phyloP scores from a whole-genome alignment of 2,113 vertebrate genomes.

The Alosa alosa region DNA sequence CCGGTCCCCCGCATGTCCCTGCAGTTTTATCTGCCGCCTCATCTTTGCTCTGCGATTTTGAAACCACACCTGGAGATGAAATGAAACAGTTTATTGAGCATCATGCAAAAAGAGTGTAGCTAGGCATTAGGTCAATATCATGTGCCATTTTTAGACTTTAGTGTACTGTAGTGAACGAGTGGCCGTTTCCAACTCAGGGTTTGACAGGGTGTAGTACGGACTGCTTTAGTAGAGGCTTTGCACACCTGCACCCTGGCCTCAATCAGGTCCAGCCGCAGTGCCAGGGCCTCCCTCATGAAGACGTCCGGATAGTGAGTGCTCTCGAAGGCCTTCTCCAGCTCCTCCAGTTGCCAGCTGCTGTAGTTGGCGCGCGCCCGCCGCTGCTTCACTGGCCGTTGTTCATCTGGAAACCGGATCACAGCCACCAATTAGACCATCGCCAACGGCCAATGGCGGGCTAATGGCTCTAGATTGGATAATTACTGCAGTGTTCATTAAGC shows the following conservation, averaged over 20 bases:
- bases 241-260: conserved; percentile 80
- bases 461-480: conserved; percentile 76
- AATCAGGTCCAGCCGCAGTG: conserved; percentile 79
- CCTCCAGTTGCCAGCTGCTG: conserved; percentile 85
- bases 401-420: conserved; percentile 73
- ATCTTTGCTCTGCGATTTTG: conserved; percentile 83
- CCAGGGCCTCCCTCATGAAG: conserved; percentile 83
- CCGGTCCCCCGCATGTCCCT: conserved; percentile 53
- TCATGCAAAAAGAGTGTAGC: neutral
- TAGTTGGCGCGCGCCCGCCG: conserved; percentile 82
- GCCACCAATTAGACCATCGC: conserved; percentile 71
- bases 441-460: conserved; percentile 73
- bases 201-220: neutral
- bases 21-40: conserved; percentile 77
- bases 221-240: neutral
- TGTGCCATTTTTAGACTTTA: neutral
- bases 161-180: neutral
- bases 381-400: conserved; percentile 80
- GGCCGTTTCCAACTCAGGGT: neutral
- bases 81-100: neutral
- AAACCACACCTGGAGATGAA: conserved; percentile 76
- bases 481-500: conserved; percentile 71
- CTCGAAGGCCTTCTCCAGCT: conserved; percentile 81
- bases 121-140: neutral
- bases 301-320: conserved; percentile 81